These are phyloP conservation scores for Thera obeliscata DNA, from an alignment of 2,888 invertebrate species.

Conservation along the genomic window DNA sequence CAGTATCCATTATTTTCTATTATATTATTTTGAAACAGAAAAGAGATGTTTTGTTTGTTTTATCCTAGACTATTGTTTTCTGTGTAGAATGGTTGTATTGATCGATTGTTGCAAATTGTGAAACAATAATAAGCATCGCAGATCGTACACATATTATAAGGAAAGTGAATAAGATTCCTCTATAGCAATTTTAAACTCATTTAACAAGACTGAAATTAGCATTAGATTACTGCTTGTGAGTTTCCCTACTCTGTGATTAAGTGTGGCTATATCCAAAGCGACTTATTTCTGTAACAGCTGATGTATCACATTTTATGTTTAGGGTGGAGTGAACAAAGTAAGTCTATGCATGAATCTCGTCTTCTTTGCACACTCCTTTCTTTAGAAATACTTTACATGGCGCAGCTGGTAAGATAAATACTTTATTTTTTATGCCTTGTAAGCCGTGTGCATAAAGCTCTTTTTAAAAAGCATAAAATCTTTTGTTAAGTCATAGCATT, in stretches of 20 bases:
- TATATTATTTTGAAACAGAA: conserved; percentile 24
- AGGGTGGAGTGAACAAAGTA: no score
- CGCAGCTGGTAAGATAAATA: no score
- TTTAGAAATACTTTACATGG: no score
- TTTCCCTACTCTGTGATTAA: conserved; percentile 20
- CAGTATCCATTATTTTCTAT: conserved; percentile 2
- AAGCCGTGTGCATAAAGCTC: no score
- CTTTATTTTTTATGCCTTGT: no score
- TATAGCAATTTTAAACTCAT: conserved; percentile 25
- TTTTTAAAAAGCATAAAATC: no score
- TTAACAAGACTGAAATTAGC: conserved; percentile 24
- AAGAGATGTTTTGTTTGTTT: conserved; percentile 30
- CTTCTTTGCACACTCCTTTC: no score
- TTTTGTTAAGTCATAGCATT: no score
- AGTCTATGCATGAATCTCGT: no score
- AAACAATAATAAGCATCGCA: conserved; percentile 33
- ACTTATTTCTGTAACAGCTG: not conserved
- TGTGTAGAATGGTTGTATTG: conserved; percentile 28
- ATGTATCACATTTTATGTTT: no score
- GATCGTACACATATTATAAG: conserved; percentile 27
- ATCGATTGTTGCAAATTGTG: conserved; percentile 37
- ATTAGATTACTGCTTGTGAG: conserved; percentile 17
- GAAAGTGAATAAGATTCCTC: conserved; percentile 34
- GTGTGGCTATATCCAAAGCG: not conserved
- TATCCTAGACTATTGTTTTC: conserved; percentile 25